Evolutionary conservation across 1,140 invertebrate genomes (phyloP).

Genomic region (Samia ricini): DNA sequence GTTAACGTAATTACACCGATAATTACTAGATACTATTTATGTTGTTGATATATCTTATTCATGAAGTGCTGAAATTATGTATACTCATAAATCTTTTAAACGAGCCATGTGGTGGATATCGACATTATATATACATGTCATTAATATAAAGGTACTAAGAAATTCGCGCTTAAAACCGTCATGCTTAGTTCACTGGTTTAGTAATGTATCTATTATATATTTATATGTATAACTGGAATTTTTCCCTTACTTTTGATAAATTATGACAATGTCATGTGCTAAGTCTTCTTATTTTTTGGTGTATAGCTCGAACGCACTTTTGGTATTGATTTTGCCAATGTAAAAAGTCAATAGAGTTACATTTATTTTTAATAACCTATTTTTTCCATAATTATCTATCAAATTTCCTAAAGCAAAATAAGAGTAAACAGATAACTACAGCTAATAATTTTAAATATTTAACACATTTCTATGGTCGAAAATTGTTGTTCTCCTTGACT

Average conservation of each 20-base stretch:
- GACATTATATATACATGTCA: constrained; percentile 1
- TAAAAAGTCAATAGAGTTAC: too few relatives aligned
- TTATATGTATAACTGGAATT: not conserved
- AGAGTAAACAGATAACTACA: too few relatives aligned
- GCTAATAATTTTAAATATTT: too few relatives aligned
- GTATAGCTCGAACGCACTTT: too few relatives aligned
- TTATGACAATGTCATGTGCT: not conserved
- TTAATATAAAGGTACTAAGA: not conserved
- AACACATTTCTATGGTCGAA: too few relatives aligned
- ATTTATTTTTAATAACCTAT: too few relatives aligned
- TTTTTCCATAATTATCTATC: too few relatives aligned
- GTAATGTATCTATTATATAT: not conserved
- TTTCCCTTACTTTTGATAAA: not conserved
- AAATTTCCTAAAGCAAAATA: too few relatives aligned
- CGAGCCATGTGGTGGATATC: constrained; percentile 6
- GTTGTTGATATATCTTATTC: not conserved
- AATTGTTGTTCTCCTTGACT: too few relatives aligned
- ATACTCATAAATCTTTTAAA: constrained; percentile 10
- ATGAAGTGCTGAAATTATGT: constrained; percentile 3
- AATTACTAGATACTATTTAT: not conserved
- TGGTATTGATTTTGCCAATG: too few relatives aligned
- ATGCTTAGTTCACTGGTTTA: not conserved
- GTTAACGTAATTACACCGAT: not conserved
- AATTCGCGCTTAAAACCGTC: not conserved
- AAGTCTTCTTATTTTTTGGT: too few relatives aligned